phyloP scores from a whole-genome alignment of 2,888 invertebrate species.

The Odontocerum albicorne region DNA sequence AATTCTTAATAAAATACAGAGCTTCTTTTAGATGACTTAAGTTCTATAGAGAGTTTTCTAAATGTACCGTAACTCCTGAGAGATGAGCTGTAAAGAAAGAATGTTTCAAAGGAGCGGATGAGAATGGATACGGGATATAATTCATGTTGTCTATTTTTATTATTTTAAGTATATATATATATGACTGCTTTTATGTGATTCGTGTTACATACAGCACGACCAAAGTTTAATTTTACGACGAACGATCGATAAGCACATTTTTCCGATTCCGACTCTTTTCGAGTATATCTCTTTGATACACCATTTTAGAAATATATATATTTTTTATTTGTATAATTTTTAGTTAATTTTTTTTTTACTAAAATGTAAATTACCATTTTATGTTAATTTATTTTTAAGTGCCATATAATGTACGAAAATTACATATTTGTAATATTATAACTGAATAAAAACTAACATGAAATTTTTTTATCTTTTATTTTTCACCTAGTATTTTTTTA shows the following conservation, averaged over 20 bases:
- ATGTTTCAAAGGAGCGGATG: background rate
- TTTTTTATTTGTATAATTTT: constrained; percentile 4
- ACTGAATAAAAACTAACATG: constrained; percentile 36
- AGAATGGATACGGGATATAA: too few species aligned
- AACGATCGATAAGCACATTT: constrained; percentile 36
- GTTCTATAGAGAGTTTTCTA: too few species aligned
- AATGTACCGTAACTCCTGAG: too few species aligned
- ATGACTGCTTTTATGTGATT: constrained; percentile 34
- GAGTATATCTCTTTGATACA: constrained; percentile 13
- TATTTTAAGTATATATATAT: constrained; percentile 9
- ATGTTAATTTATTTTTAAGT: constrained; percentile 35
- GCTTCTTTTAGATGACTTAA: too few species aligned
- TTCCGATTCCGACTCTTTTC: constrained; percentile 30
- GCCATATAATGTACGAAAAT: constrained; percentile 35
- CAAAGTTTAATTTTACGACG: constrained; percentile 34
- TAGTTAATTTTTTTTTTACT: constrained; percentile 17
- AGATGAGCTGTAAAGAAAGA: background rate
- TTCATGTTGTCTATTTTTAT: constrained; percentile 8
- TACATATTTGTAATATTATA: constrained; percentile 37
- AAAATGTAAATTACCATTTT: constrained; percentile 27
- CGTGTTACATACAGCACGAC: constrained; percentile 33
- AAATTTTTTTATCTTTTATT: constrained; percentile 14
- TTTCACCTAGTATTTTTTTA: background rate
- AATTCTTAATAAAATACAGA: too few species aligned
- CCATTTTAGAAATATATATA: constrained; percentile 15